These are phyloP conservation scores for Petrocephalus zakoni DNA, from an alignment of 2,113 vertebrate species.

Conservation along the genomic window DNA sequence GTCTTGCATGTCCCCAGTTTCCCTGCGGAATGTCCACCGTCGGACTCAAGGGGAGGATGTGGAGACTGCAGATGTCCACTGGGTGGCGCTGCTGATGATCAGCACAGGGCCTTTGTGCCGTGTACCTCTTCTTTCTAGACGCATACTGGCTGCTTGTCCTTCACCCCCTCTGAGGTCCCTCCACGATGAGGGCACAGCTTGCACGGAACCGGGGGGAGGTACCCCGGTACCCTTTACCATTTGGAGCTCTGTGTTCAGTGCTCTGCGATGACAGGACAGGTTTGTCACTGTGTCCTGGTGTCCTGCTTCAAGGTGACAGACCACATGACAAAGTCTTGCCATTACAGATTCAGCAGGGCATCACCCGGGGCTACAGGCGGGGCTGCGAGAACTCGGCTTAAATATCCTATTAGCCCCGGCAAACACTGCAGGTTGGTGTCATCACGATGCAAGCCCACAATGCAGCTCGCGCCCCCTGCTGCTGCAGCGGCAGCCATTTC, in stretches of 20 bases:
- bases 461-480: neutral
- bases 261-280: neutral
- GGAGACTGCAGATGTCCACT: neutral
- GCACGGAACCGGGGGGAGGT: neutral
- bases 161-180: neutral
- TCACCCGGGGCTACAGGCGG: neutral
- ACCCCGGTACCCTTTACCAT: neutral
- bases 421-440: neutral
- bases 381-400: neutral
- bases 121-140: neutral
- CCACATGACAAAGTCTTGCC: neutral
- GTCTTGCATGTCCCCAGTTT: neutral
- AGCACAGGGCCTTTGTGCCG: neutral
- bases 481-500: neutral
- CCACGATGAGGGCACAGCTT: neutral
- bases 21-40: conserved; percentile 11
- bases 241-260: neutral
- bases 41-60: neutral
- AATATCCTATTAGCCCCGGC: neutral
- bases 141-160: neutral
- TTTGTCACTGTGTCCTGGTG: neutral
- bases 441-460: neutral
- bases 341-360: neutral
- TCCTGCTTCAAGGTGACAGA: neutral
- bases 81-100: neutral